Percentiles rank a stretch among this genome's conserved stretches.
Evolutionary conservation across 92 coral and sea anemone genomes (phyloP).

Genomic region (Paragorgia papillata): DNA sequence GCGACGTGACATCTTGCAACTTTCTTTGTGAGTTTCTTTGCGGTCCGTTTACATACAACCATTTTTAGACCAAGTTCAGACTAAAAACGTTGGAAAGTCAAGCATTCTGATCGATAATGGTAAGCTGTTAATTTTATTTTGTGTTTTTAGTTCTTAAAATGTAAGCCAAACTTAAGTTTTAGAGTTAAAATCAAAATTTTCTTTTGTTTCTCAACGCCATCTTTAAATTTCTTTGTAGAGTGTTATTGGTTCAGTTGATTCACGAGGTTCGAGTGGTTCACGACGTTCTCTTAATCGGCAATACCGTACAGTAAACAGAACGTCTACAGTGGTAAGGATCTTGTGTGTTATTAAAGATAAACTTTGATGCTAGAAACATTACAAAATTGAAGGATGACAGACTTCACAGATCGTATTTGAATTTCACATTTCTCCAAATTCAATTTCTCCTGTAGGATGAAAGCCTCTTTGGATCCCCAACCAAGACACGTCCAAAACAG

Average conservation of each 20-base stretch:
- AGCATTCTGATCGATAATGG: not conserved
- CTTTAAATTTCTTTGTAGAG: slow-evolving; percentile 59
- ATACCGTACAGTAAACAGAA: slow-evolving; percentile 90
- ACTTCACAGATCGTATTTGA: too few relatives aligned
- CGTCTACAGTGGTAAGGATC: slow-evolving; percentile 93
- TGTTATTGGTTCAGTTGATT: slow-evolving; percentile 84
- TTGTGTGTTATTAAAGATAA: not conserved
- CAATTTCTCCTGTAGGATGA: slow-evolving; percentile 90
- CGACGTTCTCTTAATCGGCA: slow-evolving; percentile 88
- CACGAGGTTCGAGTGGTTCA: slow-evolving; percentile 86
- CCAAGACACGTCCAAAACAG: slow-evolving; percentile 72
- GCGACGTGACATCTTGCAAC: not conserved
- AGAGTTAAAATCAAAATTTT: too few relatives aligned
- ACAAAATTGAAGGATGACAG: too few relatives aligned
- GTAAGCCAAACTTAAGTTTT: not conserved
- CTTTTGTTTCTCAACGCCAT: too few relatives aligned
- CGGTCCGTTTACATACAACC: not conserved
- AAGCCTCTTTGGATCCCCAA: slow-evolving; percentile 91
- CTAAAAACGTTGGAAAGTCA: too few relatives aligned
- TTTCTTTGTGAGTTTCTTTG: not conserved
- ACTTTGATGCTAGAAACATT: too few relatives aligned
- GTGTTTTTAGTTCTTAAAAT: not conserved
- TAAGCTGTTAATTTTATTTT: not conserved
- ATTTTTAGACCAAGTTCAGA: not conserved
- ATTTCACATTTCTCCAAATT: not conserved